Base-by-base conservation (phyloP, 2,113 vertebrate species). In the Scortum barcoo region DNA sequence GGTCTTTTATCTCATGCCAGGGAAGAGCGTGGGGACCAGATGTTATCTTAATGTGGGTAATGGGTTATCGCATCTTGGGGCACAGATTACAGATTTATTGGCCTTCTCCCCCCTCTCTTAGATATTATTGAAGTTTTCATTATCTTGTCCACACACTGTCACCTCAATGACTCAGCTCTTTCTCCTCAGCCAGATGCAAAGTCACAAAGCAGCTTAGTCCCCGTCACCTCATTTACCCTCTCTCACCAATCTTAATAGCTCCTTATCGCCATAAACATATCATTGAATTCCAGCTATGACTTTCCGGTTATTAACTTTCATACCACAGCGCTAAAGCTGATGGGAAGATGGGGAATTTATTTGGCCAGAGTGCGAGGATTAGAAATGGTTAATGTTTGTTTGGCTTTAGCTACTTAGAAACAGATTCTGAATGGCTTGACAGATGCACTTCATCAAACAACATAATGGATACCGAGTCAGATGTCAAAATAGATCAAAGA, bases 41-140 rank as follows among this genome's bases (percentile, higher is more conserved):
- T 91, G 91, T 89, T 93, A 90, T 94, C 93, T 88, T 86, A 76
- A 78, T 85, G 75, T 69, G 86, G 88, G 78, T 90, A 92, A 93
- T 92, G 89, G 86, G 89, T 93, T 90, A 92, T 92, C 91, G 84
- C 88, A 87, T 91, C 85, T 91, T 61, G 51, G 80, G 84, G 80
- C 89, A 66, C 81, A 90, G 90, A 91, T 91, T 90, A 79, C 76
- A 84, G 75, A 91, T 90, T 89, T 89, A 88, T 89, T 88, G 86
- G 88, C 81, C 67, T 69, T 72, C 67, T 72, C 78, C 80, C 80
- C 73, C 73, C 83, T 84, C 78, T 88, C 72, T 88, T 63, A 69
- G 84, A 91, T 82, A 79, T 90, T 85, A 88, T 38, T 83, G 84
- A 84, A 79, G 79, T 88, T 90, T 92, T 92, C 81, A 90, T 90